Evolutionary conservation across 1,140 invertebrate species (phyloP), one percentile per base, ranked within the genome.

Genomic region (Drosophila leontia): DNA sequence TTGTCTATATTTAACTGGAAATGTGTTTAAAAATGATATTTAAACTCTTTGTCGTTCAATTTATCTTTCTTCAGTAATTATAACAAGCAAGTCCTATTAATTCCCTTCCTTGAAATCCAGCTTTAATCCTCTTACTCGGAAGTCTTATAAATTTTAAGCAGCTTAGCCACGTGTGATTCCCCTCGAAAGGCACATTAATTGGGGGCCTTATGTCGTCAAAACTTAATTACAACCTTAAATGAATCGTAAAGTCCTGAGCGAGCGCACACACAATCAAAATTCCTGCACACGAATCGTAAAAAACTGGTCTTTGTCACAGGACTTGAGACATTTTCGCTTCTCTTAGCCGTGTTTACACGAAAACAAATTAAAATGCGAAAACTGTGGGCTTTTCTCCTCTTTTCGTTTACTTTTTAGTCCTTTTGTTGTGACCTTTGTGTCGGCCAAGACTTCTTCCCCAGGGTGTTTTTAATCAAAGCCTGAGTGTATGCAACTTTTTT

Each of bases 161-260:
- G 61, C 57, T 64, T 68, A 82, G 79, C 47, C 59, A 68, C 64
- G 79, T 67, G 71, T 80, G 80, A 75, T 44, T 64, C 65, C 67
- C 59, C 23, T 41, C 29, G 1, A 11, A 59, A 75, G 26, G 37
- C 56, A 50, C 60, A 87, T 82, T 87, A 87, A 86, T 80, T 80
- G 45, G 29, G 29, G 17, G 42, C 42, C 53, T 69, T 17, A 60
- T 59, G 48, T 53, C 42, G 44, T 64, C 57, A 48, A 61, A 55
- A 60, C 76, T 72, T 71, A 83, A 72, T 86, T 88, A 80, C 72
- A 44, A 41, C 80, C 62, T 87, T 77, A 77, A 85, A 65, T 64
- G 41, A 62, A 75, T 78, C 78, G 59, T 58, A 70, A 80, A 61
- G 19, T 39, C 39, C 15, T 37, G 12, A 11, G 50, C 61, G 39